phyloP scores from a whole-genome alignment of 2,888 invertebrate genomes.

The Drosophila nigricruria region DNA sequence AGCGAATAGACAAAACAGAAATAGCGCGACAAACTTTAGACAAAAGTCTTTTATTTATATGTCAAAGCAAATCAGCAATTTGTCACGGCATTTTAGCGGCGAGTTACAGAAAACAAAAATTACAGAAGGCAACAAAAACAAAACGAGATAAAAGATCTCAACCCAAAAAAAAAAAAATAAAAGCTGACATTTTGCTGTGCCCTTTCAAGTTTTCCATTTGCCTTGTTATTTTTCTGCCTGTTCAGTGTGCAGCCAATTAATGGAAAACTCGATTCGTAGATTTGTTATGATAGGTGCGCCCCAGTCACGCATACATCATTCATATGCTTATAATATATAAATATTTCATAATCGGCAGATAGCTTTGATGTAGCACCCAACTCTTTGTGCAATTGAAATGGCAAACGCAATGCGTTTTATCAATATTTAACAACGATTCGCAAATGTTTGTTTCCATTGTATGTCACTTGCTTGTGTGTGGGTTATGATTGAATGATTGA shows the following conservation, averaged over 20 bases:
- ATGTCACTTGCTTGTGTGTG: conserved; percentile 37
- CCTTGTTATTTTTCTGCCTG: conserved; percentile 7
- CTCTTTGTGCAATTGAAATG: conserved; percentile 35
- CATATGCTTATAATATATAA: neutral
- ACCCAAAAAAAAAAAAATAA: conserved; percentile 16
- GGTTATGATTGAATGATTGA: conserved; percentile 11
- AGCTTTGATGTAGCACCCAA: conserved; percentile 47
- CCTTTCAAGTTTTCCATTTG: conserved; percentile 47
- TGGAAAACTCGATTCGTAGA: conserved; percentile 7
- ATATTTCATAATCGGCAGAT: conserved; percentile 58
- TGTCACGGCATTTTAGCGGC: conserved; percentile 67
- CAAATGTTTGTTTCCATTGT: neutral
- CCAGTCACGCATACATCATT: conserved; percentile 53
- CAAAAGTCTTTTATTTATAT: conserved; percentile 59
- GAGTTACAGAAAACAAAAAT: conserved; percentile 1
- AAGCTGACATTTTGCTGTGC: conserved; percentile 49
- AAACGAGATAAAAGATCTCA: conserved; percentile 47
- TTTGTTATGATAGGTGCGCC: conserved; percentile 57
- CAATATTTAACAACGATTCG: conserved; percentile 32
- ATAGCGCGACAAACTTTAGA: conserved; percentile 46
- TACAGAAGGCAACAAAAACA: neutral
- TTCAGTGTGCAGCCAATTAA: conserved; percentile 51
- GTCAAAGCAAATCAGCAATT: conserved; percentile 79
- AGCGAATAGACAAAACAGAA: conserved; percentile 26
- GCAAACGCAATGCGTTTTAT: conserved; percentile 34